These are phyloP conservation scores for Columba livia DNA, from an alignment of 2,113 vertebrate genomes.

Conservation along the genomic window DNA sequence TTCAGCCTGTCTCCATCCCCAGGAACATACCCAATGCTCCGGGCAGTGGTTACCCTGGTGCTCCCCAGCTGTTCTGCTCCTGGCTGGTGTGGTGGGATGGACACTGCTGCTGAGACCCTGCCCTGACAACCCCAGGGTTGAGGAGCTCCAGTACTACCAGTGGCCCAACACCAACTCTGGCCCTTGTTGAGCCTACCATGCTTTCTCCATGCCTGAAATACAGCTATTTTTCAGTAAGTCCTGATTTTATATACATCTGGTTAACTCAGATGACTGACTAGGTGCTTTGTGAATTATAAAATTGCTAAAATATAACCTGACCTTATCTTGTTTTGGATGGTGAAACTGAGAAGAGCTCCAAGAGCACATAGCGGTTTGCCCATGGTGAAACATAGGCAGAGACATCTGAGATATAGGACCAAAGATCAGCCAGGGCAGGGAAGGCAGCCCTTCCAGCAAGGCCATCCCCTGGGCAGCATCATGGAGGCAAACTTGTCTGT, in stretches of 20 bases:
- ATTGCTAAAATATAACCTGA: background rate
- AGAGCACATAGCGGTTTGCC: background rate
- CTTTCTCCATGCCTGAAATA: background rate
- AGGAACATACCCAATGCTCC: accelerated
- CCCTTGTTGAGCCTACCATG: background rate
- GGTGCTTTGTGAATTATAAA: background rate
- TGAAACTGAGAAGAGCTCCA: background rate
- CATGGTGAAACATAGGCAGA: background rate
- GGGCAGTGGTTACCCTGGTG: background rate
- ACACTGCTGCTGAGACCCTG: background rate
- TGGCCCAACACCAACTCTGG: accelerated
- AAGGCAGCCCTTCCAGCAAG: background rate
- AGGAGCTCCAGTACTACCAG: accelerated
- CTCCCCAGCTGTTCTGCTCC: background rate
- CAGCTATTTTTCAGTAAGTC: background rate
- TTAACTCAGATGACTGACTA: background rate
- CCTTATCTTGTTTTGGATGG: background rate
- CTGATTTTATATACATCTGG: background rate
- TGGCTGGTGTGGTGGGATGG: accelerated
- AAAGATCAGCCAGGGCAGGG: background rate
- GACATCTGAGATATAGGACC: background rate
- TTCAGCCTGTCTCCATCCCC: background rate
- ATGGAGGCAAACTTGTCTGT: background rate
- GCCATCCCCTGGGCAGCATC: background rate
- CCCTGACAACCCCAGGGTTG: background rate